Percentiles rank a stretch among this genome's conserved stretches.
Evolutionary conservation across 2,888 invertebrate species (phyloP).

Genomic region (Scrobipalpa costella): DNA sequence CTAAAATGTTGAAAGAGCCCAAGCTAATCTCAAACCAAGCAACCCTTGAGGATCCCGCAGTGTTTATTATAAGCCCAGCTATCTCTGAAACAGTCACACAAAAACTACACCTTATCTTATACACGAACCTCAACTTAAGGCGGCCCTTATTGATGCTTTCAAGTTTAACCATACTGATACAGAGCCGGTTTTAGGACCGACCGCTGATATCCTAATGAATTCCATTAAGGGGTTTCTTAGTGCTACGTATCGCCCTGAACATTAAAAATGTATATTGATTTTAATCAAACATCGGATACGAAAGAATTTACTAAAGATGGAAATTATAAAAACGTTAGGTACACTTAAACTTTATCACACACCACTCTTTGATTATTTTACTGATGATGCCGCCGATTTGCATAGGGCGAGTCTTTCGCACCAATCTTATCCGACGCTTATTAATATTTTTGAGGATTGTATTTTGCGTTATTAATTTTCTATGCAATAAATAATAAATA

Average conservation of each 20-base stretch:
- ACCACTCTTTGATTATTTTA: background rate
- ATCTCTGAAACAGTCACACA: conserved; percentile 64
- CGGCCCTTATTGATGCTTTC: conserved; percentile 66
- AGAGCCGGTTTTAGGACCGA: conserved; percentile 43
- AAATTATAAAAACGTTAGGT: too few species aligned
- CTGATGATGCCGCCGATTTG: background rate
- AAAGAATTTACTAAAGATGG: too few species aligned
- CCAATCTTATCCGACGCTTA: conserved; percentile 17
- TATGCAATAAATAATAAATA: conserved; percentile 10
- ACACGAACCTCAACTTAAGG: conserved; percentile 77
- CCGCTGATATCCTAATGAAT: conserved; percentile 24
- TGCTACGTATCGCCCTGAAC: background rate
- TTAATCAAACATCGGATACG: background rate
- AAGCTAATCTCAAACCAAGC: conserved; percentile 58
- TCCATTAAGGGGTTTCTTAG: conserved; percentile 15
- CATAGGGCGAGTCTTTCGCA: background rate
- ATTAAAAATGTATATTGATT: background rate
- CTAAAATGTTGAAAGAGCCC: conserved; percentile 66
- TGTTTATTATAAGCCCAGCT: conserved; percentile 63
- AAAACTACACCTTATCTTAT: conserved; percentile 76
- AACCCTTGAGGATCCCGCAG: conserved; percentile 63
- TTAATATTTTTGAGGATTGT: conserved; percentile 8
- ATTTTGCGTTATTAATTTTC: background rate
- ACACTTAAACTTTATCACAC: too few species aligned
- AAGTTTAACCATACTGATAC: conserved; percentile 63